Base-by-base conservation (phyloP, 2,888 invertebrate species). In the Aspidapion aeneum region DNA sequence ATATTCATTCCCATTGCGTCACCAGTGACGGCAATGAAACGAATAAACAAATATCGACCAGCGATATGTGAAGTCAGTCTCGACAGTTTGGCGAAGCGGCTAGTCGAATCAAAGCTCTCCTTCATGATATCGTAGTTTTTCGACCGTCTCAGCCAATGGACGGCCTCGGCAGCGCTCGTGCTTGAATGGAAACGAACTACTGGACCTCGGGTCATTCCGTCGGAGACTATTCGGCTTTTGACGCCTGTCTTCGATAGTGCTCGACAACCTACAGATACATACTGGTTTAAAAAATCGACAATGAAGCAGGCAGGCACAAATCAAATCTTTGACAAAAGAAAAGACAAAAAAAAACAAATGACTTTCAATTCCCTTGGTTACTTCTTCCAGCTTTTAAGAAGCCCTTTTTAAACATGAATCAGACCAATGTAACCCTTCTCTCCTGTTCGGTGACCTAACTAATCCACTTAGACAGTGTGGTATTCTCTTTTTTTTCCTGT, bases 1-100 rank as follows among this genome's bases (percentile, higher is more conserved):
- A 98, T 98, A 77, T 98, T 98, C 98, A 98, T 98, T 55, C 98
- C 98, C 98, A 98, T 99, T 1, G 98, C 98, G 78, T 99, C 98
- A 0, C 98, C 98, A 0, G 98, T 98, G 1, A 70, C 67, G 0
- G 85, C 76, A 18, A 75, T 71, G 64, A 76, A 75, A 55, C 75
- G 66, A 56, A 98, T 85, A 77, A 93, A 97, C 17, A 98, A 79
- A 61, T 90, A 88, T 1, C 94, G 87, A 0, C 97, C 97, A 62
- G 94, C 94, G 65, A 95, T 90, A 18, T 89, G 88, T 21, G 91
- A 85, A 60, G 93, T 89, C 12, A 96, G 82, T 72, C 87, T 90
- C 72, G 89, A 87, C 1, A 98, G 84, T 49, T 90, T 85, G 0
- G 95, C 96, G 78, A 93, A 98, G 64, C 95, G 84, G 66, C 96